Percentiles rank a stretch among this genome's conserved stretches.
Conservation (phyloP, 2,797 vertebrate species). For the Philypnodon macrostomus region DNA sequence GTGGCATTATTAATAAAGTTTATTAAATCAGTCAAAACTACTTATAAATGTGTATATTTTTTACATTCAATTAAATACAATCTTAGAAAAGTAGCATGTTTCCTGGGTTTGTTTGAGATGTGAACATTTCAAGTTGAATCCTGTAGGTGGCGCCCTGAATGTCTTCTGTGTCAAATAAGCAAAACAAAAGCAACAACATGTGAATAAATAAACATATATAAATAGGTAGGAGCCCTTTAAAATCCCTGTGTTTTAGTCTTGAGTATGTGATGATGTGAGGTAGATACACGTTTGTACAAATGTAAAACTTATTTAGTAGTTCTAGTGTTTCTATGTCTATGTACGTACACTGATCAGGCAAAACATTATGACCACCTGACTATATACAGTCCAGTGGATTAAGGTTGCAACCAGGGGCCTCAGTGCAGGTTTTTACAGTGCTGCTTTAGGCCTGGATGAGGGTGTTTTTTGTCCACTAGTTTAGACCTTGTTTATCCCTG, state of each 20-base stretch:
- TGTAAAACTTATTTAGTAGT: constrained; percentile 50
- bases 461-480: too few species aligned
- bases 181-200: constrained; percentile 23
- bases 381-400: too few species aligned
- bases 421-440: too few species aligned
- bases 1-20: constrained; percentile 24
- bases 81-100: constrained; percentile 46
- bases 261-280: constrained; percentile 52
- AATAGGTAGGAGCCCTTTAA: constrained; percentile 46
- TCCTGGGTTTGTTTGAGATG: constrained; percentile 52
- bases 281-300: constrained; percentile 55
- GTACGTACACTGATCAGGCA: too few species aligned
- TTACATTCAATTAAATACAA: constrained; percentile 49
- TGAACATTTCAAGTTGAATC: constrained; percentile 33
- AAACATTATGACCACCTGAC: too few species aligned
- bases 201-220: constrained; percentile 64
- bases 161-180: constrained; percentile 17
- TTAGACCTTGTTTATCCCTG: too few species aligned
- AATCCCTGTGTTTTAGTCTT: constrained; percentile 24
- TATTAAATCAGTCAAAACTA: constrained; percentile 34
- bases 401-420: too few species aligned
- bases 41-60: constrained; percentile 32
- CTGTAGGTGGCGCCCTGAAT: constrained; percentile 30
- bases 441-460: too few species aligned
- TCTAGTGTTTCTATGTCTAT: constrained; percentile 9